Base-by-base conservation (phyloP, 92 coral and sea anemone species). In the Bergia puertoricense region DNA sequence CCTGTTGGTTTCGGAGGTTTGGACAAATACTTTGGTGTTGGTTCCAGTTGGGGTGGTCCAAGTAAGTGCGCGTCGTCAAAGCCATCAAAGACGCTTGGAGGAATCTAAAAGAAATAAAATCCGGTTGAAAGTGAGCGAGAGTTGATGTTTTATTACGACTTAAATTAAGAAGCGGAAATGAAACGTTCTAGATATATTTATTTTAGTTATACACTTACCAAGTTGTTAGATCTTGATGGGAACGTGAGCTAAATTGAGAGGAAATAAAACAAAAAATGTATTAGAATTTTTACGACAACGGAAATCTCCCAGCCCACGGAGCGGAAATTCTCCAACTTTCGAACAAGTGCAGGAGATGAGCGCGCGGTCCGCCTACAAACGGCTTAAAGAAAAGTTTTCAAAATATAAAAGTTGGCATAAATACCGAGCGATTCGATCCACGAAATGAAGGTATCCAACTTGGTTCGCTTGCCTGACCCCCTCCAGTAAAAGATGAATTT, bases 371-470 rank as follows among this genome's bases (percentile, higher is more conserved):
- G 87, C 87, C 78, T 84, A 84, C 87, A 74, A 88, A 74, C 45
- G 88, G 65, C 81, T 74, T 77, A 88, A 81, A 86, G 87, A 86
- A 76, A 87, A 74, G 88, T 88, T 82, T 85, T 88, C 80, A 88
- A 90, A 86, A 86, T 82, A 90, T 86, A 89, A 92, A 92, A 75
- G 86, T 91, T 69, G 80, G 91, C 86, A 91, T 91, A 89, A 90
- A 91, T 97, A 97, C 99, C 99, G 99, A 95, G 92, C 94, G 96
- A 80, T 96, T 94, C 85, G 99, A 97, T 88, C 98, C 97, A 81
- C 99, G 99, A 89, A 95, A 95, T 91, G 99, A 97, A 85, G 99
- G 99, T 82, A 97, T 97, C 99, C 99, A 97, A 93, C 97, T 95
- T 88, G 99, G 98, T 88, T 97, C 99, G 84, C 92, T 93, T 93